phyloP scores from a whole-genome alignment of 53 echinoderm and acorn worm species.

The Apostichopus leukothele region DNA sequence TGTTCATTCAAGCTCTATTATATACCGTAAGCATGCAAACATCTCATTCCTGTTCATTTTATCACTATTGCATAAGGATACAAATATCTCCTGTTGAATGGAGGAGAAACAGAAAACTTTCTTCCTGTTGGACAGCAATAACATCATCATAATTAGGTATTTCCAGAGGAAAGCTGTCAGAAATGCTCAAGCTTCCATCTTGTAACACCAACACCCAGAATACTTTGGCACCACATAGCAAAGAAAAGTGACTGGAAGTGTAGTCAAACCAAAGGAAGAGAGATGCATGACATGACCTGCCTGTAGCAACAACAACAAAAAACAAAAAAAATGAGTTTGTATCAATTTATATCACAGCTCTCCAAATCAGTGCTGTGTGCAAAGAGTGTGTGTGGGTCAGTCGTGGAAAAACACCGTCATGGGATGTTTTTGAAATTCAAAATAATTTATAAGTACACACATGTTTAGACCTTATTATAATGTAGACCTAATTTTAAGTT shows the following conservation, averaged over 20 bases:
- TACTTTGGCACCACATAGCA: background rate
- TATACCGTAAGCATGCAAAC: too few relatives aligned
- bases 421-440: too few relatives aligned
- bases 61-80: constrained; percentile 66
- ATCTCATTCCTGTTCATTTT: too few relatives aligned
- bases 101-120: constrained; percentile 63
- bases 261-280: constrained; percentile 6
- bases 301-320: background rate
- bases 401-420: too few relatives aligned
- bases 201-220: background rate
- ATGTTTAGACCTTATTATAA: too few relatives aligned
- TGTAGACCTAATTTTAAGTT: too few relatives aligned
- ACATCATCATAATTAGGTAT: background rate
- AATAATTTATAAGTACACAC: too few relatives aligned
- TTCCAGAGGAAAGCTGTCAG: constrained; percentile 24
- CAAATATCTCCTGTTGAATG: constrained; percentile 69
- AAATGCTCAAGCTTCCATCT: constrained; percentile 1
- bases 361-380: too few relatives aligned
- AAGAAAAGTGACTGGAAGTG: background rate
- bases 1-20: too few relatives aligned
- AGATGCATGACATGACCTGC: background rate
- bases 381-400: too few relatives aligned
- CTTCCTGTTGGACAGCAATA: constrained; percentile 6
- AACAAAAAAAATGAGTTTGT: background rate
- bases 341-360: too few relatives aligned